phyloP scores from a whole-genome alignment of 2,888 invertebrate genomes.

The Drosophila vallismaia region DNA sequence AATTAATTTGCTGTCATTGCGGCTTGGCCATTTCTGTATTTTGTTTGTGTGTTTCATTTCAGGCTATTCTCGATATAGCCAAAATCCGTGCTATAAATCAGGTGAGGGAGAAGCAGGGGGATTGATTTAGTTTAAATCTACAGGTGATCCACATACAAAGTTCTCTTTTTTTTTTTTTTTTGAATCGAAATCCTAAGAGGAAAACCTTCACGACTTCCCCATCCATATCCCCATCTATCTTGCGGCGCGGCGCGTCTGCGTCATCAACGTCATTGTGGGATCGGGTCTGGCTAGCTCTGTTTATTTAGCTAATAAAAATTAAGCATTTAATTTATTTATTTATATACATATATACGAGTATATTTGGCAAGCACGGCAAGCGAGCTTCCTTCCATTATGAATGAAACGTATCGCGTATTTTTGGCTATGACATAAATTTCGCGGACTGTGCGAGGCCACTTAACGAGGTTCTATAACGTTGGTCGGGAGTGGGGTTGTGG shows the following conservation, averaged over 20 bases:
- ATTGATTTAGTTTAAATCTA: slow-evolving; percentile 24
- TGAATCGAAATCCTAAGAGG: not conserved
- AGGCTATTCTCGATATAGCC: slow-evolving; percentile 40
- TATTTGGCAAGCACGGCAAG: slow-evolving; percentile 25
- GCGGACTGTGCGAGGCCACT: slow-evolving; percentile 24
- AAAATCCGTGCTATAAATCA: slow-evolving; percentile 28
- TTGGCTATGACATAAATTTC: slow-evolving; percentile 74
- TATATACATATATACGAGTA: slow-evolving; percentile 34
- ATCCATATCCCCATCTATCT: slow-evolving; percentile 17
- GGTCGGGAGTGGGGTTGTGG: not conserved
- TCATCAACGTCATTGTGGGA: slow-evolving; percentile 70
- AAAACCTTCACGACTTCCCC: slow-evolving; percentile 40
- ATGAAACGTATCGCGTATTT: slow-evolving; percentile 66
- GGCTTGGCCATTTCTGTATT: slow-evolving; percentile 24
- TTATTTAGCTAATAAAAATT: slow-evolving; percentile 75
- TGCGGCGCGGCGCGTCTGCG: slow-evolving; percentile 55
- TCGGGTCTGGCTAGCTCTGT: slow-evolving; percentile 45
- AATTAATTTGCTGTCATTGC: slow-evolving; percentile 59
- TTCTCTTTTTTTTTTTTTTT: not conserved
- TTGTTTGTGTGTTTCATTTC: slow-evolving; percentile 28
- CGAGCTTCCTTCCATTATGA: slow-evolving; percentile 58
- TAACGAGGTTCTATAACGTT: slow-evolving; percentile 27
- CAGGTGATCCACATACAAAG: slow-evolving; percentile 23
- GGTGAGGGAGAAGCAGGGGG: slow-evolving; percentile 8
- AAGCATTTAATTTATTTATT: slow-evolving; percentile 74